phyloP scores from a whole-genome alignment of 1,140 invertebrate genomes.

The Glomeris maerens region DNA sequence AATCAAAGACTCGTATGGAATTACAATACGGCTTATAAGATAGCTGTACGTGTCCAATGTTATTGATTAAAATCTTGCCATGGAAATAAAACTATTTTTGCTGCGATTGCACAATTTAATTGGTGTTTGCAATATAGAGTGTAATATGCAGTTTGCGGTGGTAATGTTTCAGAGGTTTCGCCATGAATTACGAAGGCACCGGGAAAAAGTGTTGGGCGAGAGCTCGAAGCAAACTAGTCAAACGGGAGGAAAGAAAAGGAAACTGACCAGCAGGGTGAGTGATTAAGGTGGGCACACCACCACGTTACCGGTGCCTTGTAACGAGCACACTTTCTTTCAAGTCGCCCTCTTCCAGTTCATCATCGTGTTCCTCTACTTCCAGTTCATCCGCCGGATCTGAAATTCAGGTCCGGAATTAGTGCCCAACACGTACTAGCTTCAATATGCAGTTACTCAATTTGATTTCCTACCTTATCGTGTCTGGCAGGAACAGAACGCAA shows the following conservation, averaged over 20 bases:
- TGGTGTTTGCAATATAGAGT: neutral
- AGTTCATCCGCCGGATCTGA: neutral
- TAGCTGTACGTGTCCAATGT: too few relatives aligned
- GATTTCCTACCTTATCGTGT: neutral
- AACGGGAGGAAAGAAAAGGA: neutral
- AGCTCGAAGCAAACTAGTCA: neutral
- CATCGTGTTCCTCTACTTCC: neutral
- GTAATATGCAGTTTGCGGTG: neutral
- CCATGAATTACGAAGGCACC: slow-evolving; percentile 5
- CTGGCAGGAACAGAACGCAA: neutral
- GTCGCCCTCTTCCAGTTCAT: neutral
- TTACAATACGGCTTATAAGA: too few relatives aligned
- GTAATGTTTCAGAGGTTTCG: slow-evolving; percentile 6
- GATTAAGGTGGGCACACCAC: too few relatives aligned
- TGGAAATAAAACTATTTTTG: too few relatives aligned
- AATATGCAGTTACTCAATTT: too few relatives aligned
- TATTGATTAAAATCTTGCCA: too few relatives aligned
- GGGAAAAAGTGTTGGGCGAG: slow-evolving; percentile 1
- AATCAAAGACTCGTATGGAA: too few relatives aligned
- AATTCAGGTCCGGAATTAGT: neutral
- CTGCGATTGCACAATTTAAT: too few relatives aligned
- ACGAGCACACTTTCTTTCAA: neutral
- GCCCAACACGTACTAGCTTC: neutral
- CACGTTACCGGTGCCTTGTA: neutral
- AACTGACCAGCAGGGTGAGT: neutral